Base-by-base conservation (phyloP, 2,888 invertebrate genomes). In the Clitarchus hookeri region DNA sequence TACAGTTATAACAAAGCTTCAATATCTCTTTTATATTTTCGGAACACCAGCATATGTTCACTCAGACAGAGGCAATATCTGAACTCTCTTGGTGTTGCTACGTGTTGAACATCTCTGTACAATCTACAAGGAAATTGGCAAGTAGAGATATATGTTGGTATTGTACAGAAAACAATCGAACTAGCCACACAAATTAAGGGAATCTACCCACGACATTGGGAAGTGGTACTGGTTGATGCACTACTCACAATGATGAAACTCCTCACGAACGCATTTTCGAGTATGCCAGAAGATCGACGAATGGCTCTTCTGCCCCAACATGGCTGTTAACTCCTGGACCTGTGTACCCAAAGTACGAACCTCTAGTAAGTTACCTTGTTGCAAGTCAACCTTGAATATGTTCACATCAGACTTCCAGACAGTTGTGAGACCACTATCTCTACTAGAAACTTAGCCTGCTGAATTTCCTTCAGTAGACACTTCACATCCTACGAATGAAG, bases 371-470 rank as follows among this genome's bases (percentile, higher is more conserved):
- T 87, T 78, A 8, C 19, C 8, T 16, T 78, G 23, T 88, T 8
- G 23, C 85, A 88, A 87, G 87, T 85, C 3, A 88, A 89, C 79
- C 88, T 88, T 13, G 83, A 88, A n/a, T 89, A 88, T 48, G 87
- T 88, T 0, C 53, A 86, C 26, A 83, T 87, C 4, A 77, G 88
- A 23, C 48, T 83, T 36, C 53, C 87, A n/a, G n/a, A n/a, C n/a
- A n/a, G n/a, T n/a, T n/a, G n/a, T n/a, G n/a, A n/a, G n/a, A n/a
- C n/a, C n/a, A n/a, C n/a, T n/a, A n/a, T n/a, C n/a, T n/a, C n/a
- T n/a, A n/a, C n/a, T n/a, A n/a, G n/a, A n/a, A n/a, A 25, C n/a
- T n/a, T n/a, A n/a, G n/a, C n/a, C n/a, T n/a, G n/a, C n/a, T n/a
- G n/a, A n/a, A n/a, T n/a, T n/a, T n/a, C n/a, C n/a, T n/a, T n/a